phyloP scores from a whole-genome alignment of 2,888 invertebrate genomes.

The Lysandra coridon region DNA sequence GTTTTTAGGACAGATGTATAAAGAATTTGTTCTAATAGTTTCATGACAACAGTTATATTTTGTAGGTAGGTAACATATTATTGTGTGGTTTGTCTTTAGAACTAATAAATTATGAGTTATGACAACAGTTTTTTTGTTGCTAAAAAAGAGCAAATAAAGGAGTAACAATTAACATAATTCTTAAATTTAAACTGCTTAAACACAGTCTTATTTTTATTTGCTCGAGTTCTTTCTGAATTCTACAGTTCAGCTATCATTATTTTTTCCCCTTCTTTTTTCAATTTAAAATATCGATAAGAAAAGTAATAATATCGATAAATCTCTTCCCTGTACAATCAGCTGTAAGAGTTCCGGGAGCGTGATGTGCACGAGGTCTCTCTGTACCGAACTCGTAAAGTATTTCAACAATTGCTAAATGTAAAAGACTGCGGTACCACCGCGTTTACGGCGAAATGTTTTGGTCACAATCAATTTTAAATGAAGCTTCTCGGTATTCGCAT shows the following conservation, averaged over 20 bases:
- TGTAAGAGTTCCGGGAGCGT: slow-evolving; percentile 4
- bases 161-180: too few species aligned
- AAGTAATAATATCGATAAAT: neutral
- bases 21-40: too few species aligned
- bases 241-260: neutral
- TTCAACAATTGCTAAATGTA: slow-evolving; percentile 2
- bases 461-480: slow-evolving; percentile 2
- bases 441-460: neutral
- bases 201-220: too few species aligned
- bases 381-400: neutral
- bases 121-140: too few species aligned
- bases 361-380: neutral
- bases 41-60: too few species aligned
- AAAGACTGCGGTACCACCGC: neutral
- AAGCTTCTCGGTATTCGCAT: neutral
- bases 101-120: too few species aligned
- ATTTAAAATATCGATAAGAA: neutral
- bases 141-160: too few species aligned
- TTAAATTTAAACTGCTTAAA: too few species aligned
- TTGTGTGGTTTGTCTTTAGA: too few species aligned
- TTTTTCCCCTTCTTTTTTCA: too few species aligned
- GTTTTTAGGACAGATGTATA: neutral
- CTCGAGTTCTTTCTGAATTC: too few species aligned
- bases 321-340: slow-evolving; percentile 1
- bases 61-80: too few species aligned